Evolutionary conservation across 2,113 vertebrate genomes (phyloP).

Genomic region (Meriones unguiculatus): DNA sequence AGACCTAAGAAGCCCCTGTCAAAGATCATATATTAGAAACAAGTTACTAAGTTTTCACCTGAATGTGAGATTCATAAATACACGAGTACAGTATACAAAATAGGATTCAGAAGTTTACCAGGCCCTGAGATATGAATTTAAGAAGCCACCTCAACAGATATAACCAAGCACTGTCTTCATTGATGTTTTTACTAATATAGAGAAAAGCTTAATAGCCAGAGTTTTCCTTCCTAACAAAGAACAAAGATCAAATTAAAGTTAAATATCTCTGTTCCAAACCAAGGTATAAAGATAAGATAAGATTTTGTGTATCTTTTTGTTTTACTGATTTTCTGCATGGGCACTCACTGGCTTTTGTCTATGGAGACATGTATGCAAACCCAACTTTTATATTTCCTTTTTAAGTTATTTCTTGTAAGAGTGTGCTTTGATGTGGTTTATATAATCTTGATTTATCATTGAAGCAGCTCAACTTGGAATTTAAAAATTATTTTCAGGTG

Average conservation of each 20-base stretch:
- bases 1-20: neutral
- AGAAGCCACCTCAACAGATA: conserved; percentile 28
- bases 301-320: neutral
- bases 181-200: neutral
- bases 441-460: conserved; percentile 9
- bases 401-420: conserved; percentile 74
- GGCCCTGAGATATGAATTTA: conserved; percentile 9
- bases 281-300: conserved; percentile 41
- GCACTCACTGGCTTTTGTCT: neutral
- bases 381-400: conserved; percentile 54
- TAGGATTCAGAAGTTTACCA: conserved; percentile 23
- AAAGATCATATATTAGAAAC: conserved; percentile 4
- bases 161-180: conserved; percentile 29
- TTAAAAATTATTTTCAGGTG: neutral
- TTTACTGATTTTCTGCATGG: conserved; percentile 52
- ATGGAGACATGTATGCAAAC: neutral
- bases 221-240: neutral
- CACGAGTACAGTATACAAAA: neutral
- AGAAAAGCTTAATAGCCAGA: conserved; percentile 20
- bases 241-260: conserved; percentile 21
- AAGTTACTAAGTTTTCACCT: conserved; percentile 16
- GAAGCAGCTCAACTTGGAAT: conserved; percentile 42
- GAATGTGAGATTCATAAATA: conserved; percentile 32
- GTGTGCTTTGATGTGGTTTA: conserved; percentile 74
- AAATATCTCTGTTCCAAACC: conserved; percentile 42